phyloP scores from a whole-genome alignment of 2,113 vertebrate species.

The Ctenodactylus gundi region DNA sequence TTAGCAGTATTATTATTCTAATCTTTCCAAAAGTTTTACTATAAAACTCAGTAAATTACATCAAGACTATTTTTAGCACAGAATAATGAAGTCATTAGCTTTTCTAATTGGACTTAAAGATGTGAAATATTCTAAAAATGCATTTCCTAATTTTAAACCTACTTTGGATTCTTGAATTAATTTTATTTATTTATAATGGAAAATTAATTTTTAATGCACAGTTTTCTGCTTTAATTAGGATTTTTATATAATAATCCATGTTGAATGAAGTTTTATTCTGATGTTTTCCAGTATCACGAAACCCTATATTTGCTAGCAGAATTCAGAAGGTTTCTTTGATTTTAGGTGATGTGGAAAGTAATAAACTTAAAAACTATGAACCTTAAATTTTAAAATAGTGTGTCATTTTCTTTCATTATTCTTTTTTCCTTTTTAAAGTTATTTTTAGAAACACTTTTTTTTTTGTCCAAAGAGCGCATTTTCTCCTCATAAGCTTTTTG shows the following conservation, averaged over 20 bases:
- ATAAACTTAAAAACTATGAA: neutral
- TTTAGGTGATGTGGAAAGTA: neutral
- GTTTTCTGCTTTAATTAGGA: neutral
- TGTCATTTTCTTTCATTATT: neutral
- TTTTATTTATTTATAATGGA: neutral
- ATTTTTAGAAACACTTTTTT: neutral
- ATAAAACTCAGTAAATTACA: neutral
- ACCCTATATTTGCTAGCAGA: neutral
- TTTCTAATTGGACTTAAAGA: neutral
- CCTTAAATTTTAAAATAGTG: slow-evolving; percentile 16
- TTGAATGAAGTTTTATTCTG: neutral
- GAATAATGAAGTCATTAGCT: neutral
- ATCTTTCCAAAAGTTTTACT: neutral
- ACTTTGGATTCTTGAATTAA: neutral
- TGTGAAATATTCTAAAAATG: neutral
- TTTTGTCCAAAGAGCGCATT: neutral
- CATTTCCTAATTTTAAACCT: neutral
- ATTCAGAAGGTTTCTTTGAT: neutral
- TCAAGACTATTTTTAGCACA: neutral
- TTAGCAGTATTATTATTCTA: neutral
- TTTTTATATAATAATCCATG: neutral
- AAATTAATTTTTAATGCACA: neutral
- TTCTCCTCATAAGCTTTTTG: neutral
- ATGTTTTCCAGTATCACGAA: neutral
- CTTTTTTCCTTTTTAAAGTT: neutral